Evolutionary conservation across 2,113 vertebrate genomes (phyloP).

Genomic region (Peromyscus californicus): DNA sequence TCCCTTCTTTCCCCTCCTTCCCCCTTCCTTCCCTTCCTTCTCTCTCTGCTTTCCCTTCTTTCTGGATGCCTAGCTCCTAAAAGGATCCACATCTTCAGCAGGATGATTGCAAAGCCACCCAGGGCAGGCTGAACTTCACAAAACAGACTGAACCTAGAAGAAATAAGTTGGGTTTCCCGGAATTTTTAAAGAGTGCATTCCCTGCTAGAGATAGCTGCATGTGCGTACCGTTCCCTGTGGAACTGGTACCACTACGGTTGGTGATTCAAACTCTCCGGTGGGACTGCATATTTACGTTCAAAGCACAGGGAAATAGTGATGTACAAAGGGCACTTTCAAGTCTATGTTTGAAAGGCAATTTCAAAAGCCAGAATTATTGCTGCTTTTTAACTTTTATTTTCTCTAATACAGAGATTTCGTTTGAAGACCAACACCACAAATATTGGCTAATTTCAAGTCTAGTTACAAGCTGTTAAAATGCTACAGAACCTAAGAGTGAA

Average conservation of each 20-base stretch:
- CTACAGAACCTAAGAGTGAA: constrained; percentile 9
- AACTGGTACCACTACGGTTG: not conserved
- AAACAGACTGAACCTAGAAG: not conserved
- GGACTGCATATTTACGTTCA: not conserved
- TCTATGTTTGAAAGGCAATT: constrained; percentile 44
- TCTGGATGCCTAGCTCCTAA: not conserved
- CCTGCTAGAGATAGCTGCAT: constrained; percentile 1
- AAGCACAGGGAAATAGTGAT: not conserved
- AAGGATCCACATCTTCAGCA: not conserved
- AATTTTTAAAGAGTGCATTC: not conserved
- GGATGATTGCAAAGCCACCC: not conserved
- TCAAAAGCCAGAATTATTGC: constrained; percentile 52
- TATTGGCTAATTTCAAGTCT: not conserved
- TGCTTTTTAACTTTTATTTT: constrained; percentile 37
- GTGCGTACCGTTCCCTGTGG: not conserved
- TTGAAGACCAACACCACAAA: constrained; percentile 62
- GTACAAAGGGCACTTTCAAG: not conserved
- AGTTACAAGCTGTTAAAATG: not conserved
- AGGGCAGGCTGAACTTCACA: not conserved
- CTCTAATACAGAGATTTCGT: not conserved
- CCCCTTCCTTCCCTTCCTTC: not conserved
- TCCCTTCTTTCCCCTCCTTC: not conserved
- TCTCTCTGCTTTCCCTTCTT: not conserved
- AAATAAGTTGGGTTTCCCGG: not conserved
- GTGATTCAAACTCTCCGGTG: not conserved